These are phyloP conservation scores for Diplolepis rosae DNA, from an alignment of 2,888 invertebrate genomes.

Conservation along the genomic window DNA sequence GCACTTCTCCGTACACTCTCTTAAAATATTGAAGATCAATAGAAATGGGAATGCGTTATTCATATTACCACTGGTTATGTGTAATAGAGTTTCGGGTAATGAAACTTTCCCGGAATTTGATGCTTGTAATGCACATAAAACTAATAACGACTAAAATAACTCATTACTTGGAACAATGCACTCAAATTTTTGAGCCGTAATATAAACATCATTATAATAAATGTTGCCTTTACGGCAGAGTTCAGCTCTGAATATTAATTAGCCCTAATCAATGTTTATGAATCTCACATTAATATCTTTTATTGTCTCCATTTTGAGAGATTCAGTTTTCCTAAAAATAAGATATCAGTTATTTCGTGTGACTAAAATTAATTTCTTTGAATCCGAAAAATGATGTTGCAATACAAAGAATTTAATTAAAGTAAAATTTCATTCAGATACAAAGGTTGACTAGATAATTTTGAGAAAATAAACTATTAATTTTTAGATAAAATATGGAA, in stretches of 20 bases:
- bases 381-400: no score
- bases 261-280: neutral
- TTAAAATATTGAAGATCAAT: slow-evolving; percentile 19
- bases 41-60: slow-evolving; percentile 23
- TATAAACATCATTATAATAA: neutral
- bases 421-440: slow-evolving; percentile 15
- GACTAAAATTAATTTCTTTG: no score
- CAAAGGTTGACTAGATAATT: slow-evolving; percentile 22
- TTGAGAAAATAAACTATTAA: slow-evolving; percentile 23
- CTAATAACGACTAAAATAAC: slow-evolving; percentile 15
- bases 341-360: no score
- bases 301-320: neutral
- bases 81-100: slow-evolving; percentile 20
- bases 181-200: neutral
- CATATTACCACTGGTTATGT: neutral
- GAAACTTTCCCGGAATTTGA: slow-evolving; percentile 14
- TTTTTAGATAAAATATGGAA: slow-evolving; percentile 62
- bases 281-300: neutral
- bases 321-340: neutral
- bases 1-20: neutral
- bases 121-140: neutral
- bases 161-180: slow-evolving; percentile 2
- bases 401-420: no score
- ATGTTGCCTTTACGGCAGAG: neutral
- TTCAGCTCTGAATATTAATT: neutral